Base-by-base conservation (phyloP, 2,113 vertebrate genomes). In the Chloebia gouldiae region DNA sequence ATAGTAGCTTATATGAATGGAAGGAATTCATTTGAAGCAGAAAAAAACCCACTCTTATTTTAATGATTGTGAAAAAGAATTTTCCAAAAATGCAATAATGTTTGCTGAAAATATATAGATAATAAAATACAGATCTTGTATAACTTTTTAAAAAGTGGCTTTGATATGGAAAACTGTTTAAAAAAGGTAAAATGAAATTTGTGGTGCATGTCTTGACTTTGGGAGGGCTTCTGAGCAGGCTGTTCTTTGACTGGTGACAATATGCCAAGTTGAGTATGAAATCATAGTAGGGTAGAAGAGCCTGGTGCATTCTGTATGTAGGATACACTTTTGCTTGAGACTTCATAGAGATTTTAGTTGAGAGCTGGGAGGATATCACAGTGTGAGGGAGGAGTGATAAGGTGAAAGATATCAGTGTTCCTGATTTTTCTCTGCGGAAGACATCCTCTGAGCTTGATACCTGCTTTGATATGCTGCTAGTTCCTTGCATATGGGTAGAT, bases 181-280 rank as follows among this genome's bases (percentile, higher is more conserved):
- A 57, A 95, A 86, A 37, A 10, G 35, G 22, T 50, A 15, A 68
- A 30, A 54, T 47, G 7, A 35, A 44, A 49, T 37, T 82, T 65
- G 13, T 57, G 45, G 35, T 63, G 22, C 27, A 60, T 14, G 20
- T 75, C 20, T 61, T 81, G 28, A 39, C 68, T 75, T 87, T 54
- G 40, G 47, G 72, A 81, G 17, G 39, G 35, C 35, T 83, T 78
- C 35, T 96, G 88, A 78, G 93, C 76, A 98, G 98, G 97, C 97
- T 85, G 97, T 87, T 98, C 98, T 68, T 95, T 98, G 97, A 98
- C 97, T 64, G 98, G 97, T 97, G 98, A 98, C 97, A 98, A 73
- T 91, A 93, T 99, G 75, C 97, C 98, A 35, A 96, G 98, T 88
- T 98, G 97, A 75, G 97, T 98, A 95, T 98, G 98, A 97, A 98